phyloP scores from a whole-genome alignment of 2,113 vertebrate species.

The Calypte anna region DNA sequence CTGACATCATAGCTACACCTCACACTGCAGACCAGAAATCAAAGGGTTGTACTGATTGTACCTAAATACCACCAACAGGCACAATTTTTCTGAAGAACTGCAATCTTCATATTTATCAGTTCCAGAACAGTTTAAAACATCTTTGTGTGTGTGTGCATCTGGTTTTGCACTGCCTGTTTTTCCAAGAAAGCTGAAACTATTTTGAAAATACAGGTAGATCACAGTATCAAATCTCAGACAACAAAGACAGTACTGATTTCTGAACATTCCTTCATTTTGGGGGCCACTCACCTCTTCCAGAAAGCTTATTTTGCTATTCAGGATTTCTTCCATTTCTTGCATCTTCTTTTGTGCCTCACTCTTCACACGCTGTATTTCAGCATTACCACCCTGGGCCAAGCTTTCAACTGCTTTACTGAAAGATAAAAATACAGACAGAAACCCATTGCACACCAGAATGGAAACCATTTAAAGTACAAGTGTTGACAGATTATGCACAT shows the following conservation, averaged over 20 bases:
- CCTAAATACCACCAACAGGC: not conserved
- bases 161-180: not conserved
- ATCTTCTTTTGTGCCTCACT: constrained; percentile 84
- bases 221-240: not conserved
- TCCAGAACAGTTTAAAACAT: not conserved
- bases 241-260: not conserved
- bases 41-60: not conserved
- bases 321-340: constrained; percentile 77
- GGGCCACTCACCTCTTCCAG: constrained; percentile 80
- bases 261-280: not conserved
- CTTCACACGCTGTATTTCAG: constrained; percentile 80
- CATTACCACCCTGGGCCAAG: constrained; percentile 84
- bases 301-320: constrained; percentile 77
- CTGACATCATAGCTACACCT: not conserved
- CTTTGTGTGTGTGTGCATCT: not conserved
- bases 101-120: not conserved
- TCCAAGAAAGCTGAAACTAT: not conserved
- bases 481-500: not conserved
- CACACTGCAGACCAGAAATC: not conserved
- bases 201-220: not conserved
- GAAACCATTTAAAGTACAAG: not conserved
- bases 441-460: not conserved
- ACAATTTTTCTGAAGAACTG: not conserved
- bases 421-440: not conserved
- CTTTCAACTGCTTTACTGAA: constrained; percentile 92